Percentiles rank a stretch among this genome's conserved stretches.
Conservation (phyloP, 2,797 vertebrate species). For the Muscicapa comitata region DNA sequence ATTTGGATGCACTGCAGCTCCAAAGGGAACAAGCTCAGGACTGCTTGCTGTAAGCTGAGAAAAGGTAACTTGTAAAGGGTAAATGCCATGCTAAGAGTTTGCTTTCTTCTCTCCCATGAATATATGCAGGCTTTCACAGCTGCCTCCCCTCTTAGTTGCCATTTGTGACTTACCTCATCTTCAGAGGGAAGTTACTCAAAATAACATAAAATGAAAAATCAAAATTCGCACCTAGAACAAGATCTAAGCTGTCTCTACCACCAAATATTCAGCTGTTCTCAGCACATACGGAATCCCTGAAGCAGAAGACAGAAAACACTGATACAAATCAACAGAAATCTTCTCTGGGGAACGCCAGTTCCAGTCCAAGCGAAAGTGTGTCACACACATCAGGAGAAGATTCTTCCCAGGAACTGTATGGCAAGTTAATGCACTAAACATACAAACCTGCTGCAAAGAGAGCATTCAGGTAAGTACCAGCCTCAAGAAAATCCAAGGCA, state of each 20-base stretch:
- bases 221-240: neutral
- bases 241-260: neutral
- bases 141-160: neutral
- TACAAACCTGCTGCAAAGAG: neutral
- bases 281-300: neutral
- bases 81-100: neutral
- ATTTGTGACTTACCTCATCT: neutral
- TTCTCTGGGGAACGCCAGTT: neutral
- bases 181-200: neutral
- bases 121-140: neutral
- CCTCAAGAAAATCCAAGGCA: neutral
- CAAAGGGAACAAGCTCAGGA: neutral
- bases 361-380: neutral
- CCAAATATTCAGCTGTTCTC: neutral
- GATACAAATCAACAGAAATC: neutral
- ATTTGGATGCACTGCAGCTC: neutral
- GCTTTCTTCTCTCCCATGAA: conserved; percentile 3
- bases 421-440: neutral
- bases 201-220: neutral
- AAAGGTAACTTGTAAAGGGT: conserved; percentile 15
- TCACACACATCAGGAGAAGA: neutral
- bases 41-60: neutral
- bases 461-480: neutral
- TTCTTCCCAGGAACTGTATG: neutral
- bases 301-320: neutral